These are phyloP conservation scores for Carposina sasakii DNA, from an alignment of 1,140 invertebrate genomes.

Conservation along the genomic window DNA sequence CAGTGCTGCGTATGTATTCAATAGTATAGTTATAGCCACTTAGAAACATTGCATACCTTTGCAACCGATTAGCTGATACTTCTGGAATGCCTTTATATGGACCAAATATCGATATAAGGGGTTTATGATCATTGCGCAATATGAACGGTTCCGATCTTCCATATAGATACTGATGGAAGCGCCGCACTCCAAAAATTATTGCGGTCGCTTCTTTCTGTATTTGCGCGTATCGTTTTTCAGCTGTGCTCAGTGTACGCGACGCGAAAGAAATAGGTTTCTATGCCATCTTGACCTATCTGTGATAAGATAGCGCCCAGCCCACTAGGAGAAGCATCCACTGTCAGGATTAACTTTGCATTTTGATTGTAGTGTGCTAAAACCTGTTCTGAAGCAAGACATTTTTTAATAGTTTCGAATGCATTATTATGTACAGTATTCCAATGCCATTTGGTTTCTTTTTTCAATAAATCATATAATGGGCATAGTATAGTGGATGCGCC, in stretches of 20 bases:
- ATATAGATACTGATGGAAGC: not conserved
- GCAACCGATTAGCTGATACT: conserved; percentile 11
- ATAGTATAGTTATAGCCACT: not conserved
- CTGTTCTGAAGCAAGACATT: too few relatives aligned
- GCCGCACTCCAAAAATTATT: not conserved
- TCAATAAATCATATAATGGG: too few relatives aligned
- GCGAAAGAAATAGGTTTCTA: too few relatives aligned
- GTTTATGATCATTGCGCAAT: conserved; percentile 10
- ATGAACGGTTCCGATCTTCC: not conserved
- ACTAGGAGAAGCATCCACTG: too few relatives aligned
- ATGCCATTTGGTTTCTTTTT: too few relatives aligned
- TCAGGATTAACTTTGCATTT: too few relatives aligned
- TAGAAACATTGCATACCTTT: not conserved
- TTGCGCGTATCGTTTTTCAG: not conserved
- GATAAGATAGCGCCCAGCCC: too few relatives aligned
- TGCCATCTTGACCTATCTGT: too few relatives aligned
- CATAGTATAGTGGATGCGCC: too few relatives aligned
- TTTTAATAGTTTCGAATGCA: too few relatives aligned
- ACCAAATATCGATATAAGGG: conserved; percentile 13
- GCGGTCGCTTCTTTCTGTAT: not conserved
- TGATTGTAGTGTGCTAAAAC: too few relatives aligned
- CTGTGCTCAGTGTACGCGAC: not conserved
- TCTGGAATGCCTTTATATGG: conserved; percentile 12
- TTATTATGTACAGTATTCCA: too few relatives aligned
- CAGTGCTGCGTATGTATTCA: conserved; percentile 1